phyloP scores from a whole-genome alignment of 1,140 invertebrate genomes.

The Heliconius melpomene region DNA sequence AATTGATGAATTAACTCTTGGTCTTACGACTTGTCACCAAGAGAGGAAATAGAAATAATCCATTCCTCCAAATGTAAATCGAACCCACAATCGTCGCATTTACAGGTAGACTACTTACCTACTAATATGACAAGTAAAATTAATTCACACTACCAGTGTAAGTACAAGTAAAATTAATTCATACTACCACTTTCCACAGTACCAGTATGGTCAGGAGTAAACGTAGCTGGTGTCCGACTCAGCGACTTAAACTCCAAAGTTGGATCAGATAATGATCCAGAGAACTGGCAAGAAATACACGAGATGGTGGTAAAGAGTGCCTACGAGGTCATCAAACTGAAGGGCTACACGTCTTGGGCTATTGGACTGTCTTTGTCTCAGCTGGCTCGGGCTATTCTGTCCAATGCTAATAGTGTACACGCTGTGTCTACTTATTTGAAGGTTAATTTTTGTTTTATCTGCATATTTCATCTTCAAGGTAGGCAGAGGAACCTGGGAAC shows the following conservation, averaged over 20 bases:
- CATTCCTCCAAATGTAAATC: no score
- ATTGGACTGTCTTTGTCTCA: slow-evolving; percentile 92
- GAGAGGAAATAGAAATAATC: no score
- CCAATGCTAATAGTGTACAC: slow-evolving; percentile 89
- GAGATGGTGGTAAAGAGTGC: slow-evolving; percentile 89
- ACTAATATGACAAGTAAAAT: no score
- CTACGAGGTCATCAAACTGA: slow-evolving; percentile 94
- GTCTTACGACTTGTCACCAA: no score
- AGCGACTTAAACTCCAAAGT: slow-evolving; percentile 88
- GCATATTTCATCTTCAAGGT: no score
- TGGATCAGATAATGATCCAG: slow-evolving; percentile 87
- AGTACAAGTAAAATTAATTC: no score
- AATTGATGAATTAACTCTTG: no score
- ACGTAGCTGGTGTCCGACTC: slow-evolving; percentile 92
- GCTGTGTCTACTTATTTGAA: slow-evolving; percentile 91
- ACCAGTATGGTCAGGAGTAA: slow-evolving; percentile 96
- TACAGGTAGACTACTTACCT: no score
- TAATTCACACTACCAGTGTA: no score
- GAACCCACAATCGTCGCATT: no score
- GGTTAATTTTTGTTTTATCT: slow-evolving; percentile 79
- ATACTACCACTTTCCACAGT: slow-evolving; percentile 79
- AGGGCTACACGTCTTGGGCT: slow-evolving; percentile 95
- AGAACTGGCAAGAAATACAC: slow-evolving; percentile 88
- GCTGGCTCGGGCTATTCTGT: slow-evolving; percentile 87
- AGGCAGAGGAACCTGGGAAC: no score